phyloP scores from a whole-genome alignment of 2,113 vertebrate species.

The Epinephelus fuscoguttatus region DNA sequence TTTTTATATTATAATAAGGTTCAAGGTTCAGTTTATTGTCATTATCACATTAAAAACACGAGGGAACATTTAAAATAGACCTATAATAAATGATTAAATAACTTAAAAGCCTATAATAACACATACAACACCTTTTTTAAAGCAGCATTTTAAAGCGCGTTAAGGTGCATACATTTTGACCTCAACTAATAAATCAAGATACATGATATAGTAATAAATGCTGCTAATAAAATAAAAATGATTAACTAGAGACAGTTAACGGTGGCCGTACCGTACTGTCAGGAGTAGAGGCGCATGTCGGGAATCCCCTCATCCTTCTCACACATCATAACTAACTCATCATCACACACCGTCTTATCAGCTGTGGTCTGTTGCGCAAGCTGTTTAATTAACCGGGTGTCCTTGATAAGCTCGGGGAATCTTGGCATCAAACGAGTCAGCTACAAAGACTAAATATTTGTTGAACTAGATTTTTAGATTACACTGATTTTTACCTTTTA shows the following conservation, averaged over 20 bases:
- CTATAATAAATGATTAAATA: too few relatives aligned
- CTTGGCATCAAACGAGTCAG: background rate
- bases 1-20: too few relatives aligned
- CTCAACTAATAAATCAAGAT: background rate
- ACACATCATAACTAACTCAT: constrained; percentile 1
- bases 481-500: background rate
- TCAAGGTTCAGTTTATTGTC: too few relatives aligned
- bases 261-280: background rate
- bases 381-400: background rate
- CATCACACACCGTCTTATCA: background rate
- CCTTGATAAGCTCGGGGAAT: background rate
- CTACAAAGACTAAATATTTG: background rate
- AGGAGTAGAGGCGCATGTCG: background rate
- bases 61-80: too few relatives aligned
- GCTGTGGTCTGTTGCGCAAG: background rate
- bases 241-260: background rate
- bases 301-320: background rate
- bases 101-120: too few relatives aligned
- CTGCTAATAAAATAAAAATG: background rate
- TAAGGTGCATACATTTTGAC: too few relatives aligned
- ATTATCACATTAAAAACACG: too few relatives aligned
- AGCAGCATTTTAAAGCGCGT: too few relatives aligned
- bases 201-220: background rate
- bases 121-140: too few relatives aligned
- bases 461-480: background rate